Conservation (phyloP, 2,113 vertebrate genomes). For the Seriola rivoliana region DNA sequence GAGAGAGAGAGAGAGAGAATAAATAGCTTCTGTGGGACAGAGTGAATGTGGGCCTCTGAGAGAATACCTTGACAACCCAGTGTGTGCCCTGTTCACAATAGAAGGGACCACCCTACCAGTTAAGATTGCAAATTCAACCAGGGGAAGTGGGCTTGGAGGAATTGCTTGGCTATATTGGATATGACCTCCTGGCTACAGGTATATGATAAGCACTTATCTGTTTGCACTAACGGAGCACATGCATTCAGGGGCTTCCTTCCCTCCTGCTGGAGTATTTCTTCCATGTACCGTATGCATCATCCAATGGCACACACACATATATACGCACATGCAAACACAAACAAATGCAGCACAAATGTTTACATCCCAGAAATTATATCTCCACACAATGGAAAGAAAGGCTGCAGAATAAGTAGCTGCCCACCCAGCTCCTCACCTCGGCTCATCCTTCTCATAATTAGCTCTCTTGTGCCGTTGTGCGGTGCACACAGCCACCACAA, state of each 20-base stretch:
- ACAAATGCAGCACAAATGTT: slow-evolving; percentile 64
- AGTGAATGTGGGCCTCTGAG: slow-evolving; percentile 59
- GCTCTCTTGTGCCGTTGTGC: slow-evolving; percentile 84
- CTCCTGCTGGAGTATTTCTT: slow-evolving; percentile 58
- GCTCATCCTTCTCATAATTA: slow-evolving; percentile 85
- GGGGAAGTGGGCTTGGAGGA: slow-evolving; percentile 71
- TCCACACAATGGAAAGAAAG: slow-evolving; percentile 82
- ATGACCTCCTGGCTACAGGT: slow-evolving; percentile 80
- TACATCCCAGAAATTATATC: slow-evolving; percentile 79
- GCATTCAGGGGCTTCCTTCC: slow-evolving; percentile 70
- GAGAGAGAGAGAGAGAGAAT: slow-evolving; percentile 34
- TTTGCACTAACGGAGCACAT: slow-evolving; percentile 71
- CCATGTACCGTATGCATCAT: slow-evolving; percentile 39
- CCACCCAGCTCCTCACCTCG: slow-evolving; percentile 78
- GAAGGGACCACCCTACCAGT: slow-evolving; percentile 71
- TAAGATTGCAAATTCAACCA: slow-evolving; percentile 77
- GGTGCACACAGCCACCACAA: slow-evolving; percentile 75
- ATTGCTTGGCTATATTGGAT: slow-evolving; percentile 76
- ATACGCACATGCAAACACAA: slow-evolving; percentile 1
- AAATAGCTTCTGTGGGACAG: slow-evolving; percentile 52
- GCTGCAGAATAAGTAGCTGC: slow-evolving; percentile 79
- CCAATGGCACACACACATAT: slow-evolving; percentile 20
- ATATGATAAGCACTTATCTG: slow-evolving; percentile 84
- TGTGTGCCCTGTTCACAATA: slow-evolving; percentile 67
- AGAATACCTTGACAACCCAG: slow-evolving; percentile 61